Conservation (phyloP, 2,797 vertebrate genomes). For the Loriculus beryllinus region DNA sequence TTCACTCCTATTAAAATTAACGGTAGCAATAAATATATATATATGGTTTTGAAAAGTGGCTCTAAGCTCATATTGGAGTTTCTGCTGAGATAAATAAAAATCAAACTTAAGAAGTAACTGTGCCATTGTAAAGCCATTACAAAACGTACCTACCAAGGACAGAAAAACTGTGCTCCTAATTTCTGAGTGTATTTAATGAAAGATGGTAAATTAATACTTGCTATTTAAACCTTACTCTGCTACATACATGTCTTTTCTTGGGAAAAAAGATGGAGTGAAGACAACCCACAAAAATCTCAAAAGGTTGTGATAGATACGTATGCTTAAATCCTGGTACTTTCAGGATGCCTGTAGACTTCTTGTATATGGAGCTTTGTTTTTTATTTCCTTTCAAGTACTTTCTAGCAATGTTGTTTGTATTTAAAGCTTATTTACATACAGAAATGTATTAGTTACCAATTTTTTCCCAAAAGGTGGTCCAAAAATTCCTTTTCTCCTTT, state of each 20-base stretch:
- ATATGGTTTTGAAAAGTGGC: background rate
- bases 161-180: background rate
- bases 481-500: conserved; percentile 87
- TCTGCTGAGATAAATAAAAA: background rate
- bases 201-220: background rate
- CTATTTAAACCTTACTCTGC: background rate
- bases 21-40: background rate
- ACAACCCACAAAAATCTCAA: background rate
- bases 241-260: background rate
- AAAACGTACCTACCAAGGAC: background rate
- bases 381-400: background rate
- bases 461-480: conserved; percentile 87
- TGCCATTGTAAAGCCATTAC: background rate
- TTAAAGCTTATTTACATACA: background rate
- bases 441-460: conserved; percentile 77
- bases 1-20: background rate
- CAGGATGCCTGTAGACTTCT: background rate
- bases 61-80: background rate
- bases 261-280: background rate
- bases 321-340: background rate
- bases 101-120: background rate
- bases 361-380: background rate
- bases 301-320: background rate
- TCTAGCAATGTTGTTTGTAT: background rate
- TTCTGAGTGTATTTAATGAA: background rate